A percentile compares a stretch with the other conserved stretches of the same genome.
These are phyloP conservation scores for Stenodema calcarata DNA, from an alignment of 2,888 invertebrate genomes.

Conservation along the genomic window DNA sequence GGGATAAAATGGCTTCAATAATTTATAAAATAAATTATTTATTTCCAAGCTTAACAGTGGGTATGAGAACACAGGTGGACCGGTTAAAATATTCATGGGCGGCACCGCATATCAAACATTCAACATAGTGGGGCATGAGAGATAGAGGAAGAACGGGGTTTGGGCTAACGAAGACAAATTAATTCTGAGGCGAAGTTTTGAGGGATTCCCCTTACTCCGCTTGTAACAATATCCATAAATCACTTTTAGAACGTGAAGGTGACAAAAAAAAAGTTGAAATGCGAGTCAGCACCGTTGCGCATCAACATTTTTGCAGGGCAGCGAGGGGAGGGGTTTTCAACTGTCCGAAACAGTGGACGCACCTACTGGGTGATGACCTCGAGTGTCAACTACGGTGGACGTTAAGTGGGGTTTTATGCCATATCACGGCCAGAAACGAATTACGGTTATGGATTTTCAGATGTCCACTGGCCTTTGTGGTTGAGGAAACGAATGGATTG, in stretches of 20 bases:
- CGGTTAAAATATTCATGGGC: conserved; percentile 18
- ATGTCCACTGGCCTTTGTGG: background rate
- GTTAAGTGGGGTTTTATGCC: conserved; percentile 18
- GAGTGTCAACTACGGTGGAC: background rate
- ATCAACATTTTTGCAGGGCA: background rate
- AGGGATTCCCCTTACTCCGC: background rate
- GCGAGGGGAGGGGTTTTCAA: background rate
- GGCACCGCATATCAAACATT: conserved; percentile 20
- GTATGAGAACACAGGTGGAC: background rate
- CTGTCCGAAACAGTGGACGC: conserved; percentile 4
- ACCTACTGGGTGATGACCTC: background rate
- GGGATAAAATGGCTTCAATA: background rate
- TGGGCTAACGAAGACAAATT: conserved; percentile 30
- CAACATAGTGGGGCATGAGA: conserved; percentile 4
- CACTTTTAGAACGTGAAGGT: conserved; percentile 1
- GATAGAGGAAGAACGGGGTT: background rate
- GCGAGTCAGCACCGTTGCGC: background rate
- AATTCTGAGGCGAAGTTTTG: conserved; percentile 21
- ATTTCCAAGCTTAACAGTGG: background rate
- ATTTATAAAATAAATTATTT: background rate
- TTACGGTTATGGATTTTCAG: background rate
- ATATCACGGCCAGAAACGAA: background rate
- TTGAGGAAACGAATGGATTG: background rate
- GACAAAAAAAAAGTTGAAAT: conserved; percentile 22
- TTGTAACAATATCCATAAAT: conserved; percentile 33